phyloP scores from a whole-genome alignment of 2,888 invertebrate genomes.

The Phragmatobia fuliginosa region DNA sequence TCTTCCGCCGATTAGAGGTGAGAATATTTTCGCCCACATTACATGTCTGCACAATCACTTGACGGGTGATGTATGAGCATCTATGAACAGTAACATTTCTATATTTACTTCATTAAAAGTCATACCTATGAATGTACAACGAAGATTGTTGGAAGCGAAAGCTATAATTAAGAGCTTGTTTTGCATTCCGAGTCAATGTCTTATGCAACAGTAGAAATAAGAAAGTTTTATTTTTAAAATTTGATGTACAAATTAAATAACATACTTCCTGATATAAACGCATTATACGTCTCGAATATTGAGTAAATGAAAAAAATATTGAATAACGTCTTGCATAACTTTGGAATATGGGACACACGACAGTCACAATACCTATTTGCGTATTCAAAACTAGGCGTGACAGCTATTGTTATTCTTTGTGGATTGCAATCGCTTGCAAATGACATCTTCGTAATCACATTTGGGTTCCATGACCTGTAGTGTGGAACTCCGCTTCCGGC shows the following conservation, averaged over 20 bases:
- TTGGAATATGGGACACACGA: slow-evolving; percentile 59
- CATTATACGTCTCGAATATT: slow-evolving; percentile 17
- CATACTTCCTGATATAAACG: slow-evolving; percentile 28
- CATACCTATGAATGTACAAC: slow-evolving; percentile 6
- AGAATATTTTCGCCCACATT: slow-evolving; percentile 48
- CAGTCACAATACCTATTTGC: slow-evolving; percentile 65
- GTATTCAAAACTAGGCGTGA: slow-evolving; percentile 68
- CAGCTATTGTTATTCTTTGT: slow-evolving; percentile 65
- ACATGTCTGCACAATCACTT: slow-evolving; percentile 44
- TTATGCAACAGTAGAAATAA: slow-evolving; percentile 29
- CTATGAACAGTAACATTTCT: slow-evolving; percentile 31
- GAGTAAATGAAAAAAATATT: slow-evolving; percentile 32
- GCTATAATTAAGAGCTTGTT: slow-evolving; percentile 10
- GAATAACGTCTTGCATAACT: slow-evolving; percentile 58
- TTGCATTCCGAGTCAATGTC: slow-evolving; percentile 17
- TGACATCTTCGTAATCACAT: slow-evolving; percentile 69
- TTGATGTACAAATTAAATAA: slow-evolving; percentile 20
- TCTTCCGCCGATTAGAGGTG: slow-evolving; percentile 52
- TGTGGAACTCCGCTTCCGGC: slow-evolving; percentile 67
- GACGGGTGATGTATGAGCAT: slow-evolving; percentile 38
- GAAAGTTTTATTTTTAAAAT: slow-evolving; percentile 21
- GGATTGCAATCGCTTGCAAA: slow-evolving; percentile 65
- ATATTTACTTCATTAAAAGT: slow-evolving; percentile 25
- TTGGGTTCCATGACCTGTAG: slow-evolving; percentile 76
- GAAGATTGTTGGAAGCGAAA: neutral